Base-by-base conservation (phyloP, 2,797 vertebrate species). In the Hephaestus fuliginosus region DNA sequence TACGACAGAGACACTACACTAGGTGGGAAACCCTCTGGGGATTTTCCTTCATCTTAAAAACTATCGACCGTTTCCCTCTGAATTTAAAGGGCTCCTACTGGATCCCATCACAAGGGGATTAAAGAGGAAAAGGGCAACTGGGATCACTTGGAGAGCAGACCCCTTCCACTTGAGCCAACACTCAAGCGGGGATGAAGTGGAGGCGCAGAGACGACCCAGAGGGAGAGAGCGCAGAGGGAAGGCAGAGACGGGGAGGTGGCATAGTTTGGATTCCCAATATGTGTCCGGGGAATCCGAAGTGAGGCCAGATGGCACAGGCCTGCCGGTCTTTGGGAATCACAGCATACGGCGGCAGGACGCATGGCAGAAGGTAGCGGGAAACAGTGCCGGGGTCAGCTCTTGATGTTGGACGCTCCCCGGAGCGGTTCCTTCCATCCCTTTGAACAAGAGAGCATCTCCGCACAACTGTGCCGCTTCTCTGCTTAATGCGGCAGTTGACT, bases 281-380 rank as follows among this genome's bases (percentile, higher is more conserved):
- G 96, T 94, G 95, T 96, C 95, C 93, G 88, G 95, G 95, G 96
- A 96, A 95, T 95, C 89, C 95, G 95, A 96, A 93, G 96, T 95
- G 95, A 96, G 96, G 97, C 96, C 96, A 97, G 96, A 96, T 96
- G 96, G 96, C 95, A 93, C 90, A 66, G 86, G 93, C 90, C 92
- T 92, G 94, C 91, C 92, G 92, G 89, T 93, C 91, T 94, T 73
- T 87, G 82, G 92, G 95, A 96, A 95, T 95, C 94, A 86, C 94
- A 92, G 93, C 93, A 94, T 94, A 94, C 93, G 93, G 93, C 86
- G 80, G 88, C 72, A 86, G 91, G 92, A 90, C 81, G 90, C 84
- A 49, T 83, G 84, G 90, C 85, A 94, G 92, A 95, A 95, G 93
- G 96, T 95, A 93, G 94, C 91, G 92, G 95, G 88, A 87, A 84